Percentiles rank a stretch among this genome's conserved stretches.
phyloP scores from a whole-genome alignment of 2,888 invertebrate species.

The Hymenopus coronatus region DNA sequence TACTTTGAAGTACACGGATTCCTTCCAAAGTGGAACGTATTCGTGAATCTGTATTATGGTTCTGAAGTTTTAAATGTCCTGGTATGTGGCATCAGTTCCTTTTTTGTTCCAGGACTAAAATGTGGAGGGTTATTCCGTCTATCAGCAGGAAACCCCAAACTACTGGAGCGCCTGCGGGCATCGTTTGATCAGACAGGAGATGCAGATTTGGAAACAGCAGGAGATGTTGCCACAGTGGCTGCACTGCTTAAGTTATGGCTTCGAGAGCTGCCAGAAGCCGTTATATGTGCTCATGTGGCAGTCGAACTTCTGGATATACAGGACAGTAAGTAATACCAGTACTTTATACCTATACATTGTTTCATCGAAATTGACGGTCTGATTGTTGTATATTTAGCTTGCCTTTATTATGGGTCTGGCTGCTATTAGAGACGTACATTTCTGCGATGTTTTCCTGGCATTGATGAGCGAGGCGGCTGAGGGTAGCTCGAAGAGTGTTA shows the following conservation, averaged over 20 bases:
- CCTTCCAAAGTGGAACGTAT: too few species aligned
- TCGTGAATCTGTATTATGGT: too few species aligned
- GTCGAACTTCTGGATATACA: constrained; percentile 38
- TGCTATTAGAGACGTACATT: too few species aligned
- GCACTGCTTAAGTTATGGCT: constrained; percentile 56
- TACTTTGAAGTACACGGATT: too few species aligned
- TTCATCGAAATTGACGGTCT: too few species aligned
- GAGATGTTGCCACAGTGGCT: constrained; percentile 55
- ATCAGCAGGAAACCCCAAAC: constrained; percentile 53
- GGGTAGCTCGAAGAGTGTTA: too few species aligned
- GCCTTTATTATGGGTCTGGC: too few species aligned
- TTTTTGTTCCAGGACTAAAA: constrained; percentile 44
- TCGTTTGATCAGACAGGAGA: constrained; percentile 55
- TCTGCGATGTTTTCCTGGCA: too few species aligned
- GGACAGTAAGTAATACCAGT: constrained; percentile 26
- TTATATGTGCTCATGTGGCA: constrained; percentile 51
- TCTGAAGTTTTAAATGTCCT: too few species aligned
- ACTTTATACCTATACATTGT: too few species aligned
- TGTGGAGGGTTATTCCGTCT: constrained; percentile 53
- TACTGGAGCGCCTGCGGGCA: constrained; percentile 51
- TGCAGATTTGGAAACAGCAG: constrained; percentile 52
- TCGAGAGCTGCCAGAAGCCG: constrained; percentile 53
- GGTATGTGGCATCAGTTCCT: not conserved
- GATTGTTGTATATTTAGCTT: too few species aligned
- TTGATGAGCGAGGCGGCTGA: too few species aligned